Conservation (phyloP, 2,888 invertebrate genomes). For the Ichneumoninae sp. region DNA sequence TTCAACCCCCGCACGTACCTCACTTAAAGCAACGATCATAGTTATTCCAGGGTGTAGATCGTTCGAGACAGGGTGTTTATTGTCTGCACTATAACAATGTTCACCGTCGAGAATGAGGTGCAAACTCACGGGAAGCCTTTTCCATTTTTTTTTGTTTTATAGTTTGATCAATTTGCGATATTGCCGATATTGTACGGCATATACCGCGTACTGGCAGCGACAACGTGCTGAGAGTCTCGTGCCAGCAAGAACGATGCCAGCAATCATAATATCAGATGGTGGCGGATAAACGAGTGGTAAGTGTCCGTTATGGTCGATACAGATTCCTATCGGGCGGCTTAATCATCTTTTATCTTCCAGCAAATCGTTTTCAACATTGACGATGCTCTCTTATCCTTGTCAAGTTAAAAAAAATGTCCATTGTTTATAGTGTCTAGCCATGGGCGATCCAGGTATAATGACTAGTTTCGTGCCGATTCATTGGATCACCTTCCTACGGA, state of each 20-base stretch:
- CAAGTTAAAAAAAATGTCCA: neutral
- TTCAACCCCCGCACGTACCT: constrained; percentile 45
- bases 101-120: constrained; percentile 55
- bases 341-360: constrained; percentile 42
- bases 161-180: constrained; percentile 28
- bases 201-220: constrained; percentile 26
- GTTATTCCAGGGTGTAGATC: constrained; percentile 49
- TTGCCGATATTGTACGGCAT: constrained; percentile 2
- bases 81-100: constrained; percentile 55
- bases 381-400: constrained; percentile 2
- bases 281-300: constrained; percentile 54
- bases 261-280: constrained; percentile 54
- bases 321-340: constrained; percentile 27
- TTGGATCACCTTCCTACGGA: neutral
- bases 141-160: neutral
- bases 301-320: constrained; percentile 50
- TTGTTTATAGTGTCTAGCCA: neutral
- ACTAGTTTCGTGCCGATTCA: neutral
- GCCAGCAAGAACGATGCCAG: constrained; percentile 31
- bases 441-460: neutral
- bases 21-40: constrained; percentile 54
- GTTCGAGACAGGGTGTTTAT: constrained; percentile 33
- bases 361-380: constrained; percentile 18
- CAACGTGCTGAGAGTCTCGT: constrained; percentile 35
- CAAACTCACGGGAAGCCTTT: constrained; percentile 40